phyloP scores from a whole-genome alignment of 2,113 vertebrate genomes.

The Xenopus laevis region DNA sequence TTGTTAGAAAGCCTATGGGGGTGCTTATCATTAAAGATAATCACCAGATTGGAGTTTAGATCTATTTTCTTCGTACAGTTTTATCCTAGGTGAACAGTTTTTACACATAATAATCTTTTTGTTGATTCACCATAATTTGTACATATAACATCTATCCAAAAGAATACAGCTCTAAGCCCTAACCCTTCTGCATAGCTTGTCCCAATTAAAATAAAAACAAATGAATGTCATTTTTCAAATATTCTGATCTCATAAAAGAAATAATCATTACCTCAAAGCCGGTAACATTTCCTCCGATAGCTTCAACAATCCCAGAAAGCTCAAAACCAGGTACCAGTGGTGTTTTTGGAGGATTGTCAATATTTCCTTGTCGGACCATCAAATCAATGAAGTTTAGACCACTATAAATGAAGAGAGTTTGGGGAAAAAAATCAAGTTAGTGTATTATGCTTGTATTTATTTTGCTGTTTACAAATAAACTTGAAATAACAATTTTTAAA shows the following conservation, averaged over 20 bases:
- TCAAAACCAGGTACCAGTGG: conserved; percentile 94
- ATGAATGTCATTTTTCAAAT: too few relatives aligned
- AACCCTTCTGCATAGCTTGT: too few relatives aligned
- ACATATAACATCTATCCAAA: too few relatives aligned
- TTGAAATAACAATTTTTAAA: too few relatives aligned
- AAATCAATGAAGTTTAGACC: conserved; percentile 96
- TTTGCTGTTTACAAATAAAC: not conserved
- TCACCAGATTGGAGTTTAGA: too few relatives aligned
- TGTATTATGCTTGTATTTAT: not conserved
- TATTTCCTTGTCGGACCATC: conserved; percentile 96
- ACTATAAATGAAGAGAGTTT: conserved; percentile 57
- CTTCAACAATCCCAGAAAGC: conserved; percentile 92
- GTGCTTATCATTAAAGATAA: too few relatives aligned
- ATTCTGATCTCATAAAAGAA: not conserved
- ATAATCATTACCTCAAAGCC: conserved; percentile 81
- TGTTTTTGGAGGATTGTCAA: conserved; percentile 92
- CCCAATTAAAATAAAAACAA: not conserved
- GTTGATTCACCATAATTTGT: too few relatives aligned
- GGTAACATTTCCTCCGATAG: conserved; percentile 81
- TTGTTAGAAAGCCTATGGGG: too few relatives aligned
- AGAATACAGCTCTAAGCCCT: too few relatives aligned
- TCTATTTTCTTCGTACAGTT: too few relatives aligned
- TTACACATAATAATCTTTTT: too few relatives aligned
- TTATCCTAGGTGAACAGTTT: too few relatives aligned
- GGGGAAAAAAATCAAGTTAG: conserved; percentile 9